Conservation (phyloP, 1,140 invertebrate species). For the Drosophila ohnishii region DNA sequence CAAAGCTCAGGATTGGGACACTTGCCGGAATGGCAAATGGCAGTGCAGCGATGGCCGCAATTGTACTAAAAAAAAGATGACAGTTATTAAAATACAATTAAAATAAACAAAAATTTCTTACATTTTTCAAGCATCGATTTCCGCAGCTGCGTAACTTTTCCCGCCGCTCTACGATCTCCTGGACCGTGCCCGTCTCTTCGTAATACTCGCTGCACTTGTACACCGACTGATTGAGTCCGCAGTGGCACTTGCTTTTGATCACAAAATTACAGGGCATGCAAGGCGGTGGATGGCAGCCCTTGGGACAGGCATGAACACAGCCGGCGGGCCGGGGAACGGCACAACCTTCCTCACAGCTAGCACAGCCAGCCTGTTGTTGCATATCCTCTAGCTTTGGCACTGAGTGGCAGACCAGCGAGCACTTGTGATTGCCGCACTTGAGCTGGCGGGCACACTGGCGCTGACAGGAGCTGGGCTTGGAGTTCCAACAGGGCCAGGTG, state of each 20-base stretch:
- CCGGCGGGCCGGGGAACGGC: slow-evolving; percentile 87
- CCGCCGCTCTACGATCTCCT: slow-evolving; percentile 73
- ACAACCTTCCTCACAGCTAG: slow-evolving; percentile 89
- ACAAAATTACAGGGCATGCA: slow-evolving; percentile 89
- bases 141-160: slow-evolving; percentile 63
- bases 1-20: slow-evolving; percentile 89
- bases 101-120: slow-evolving; percentile 82
- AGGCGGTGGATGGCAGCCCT: slow-evolving; percentile 89
- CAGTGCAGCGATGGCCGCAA: slow-evolving; percentile 90
- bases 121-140: slow-evolving; percentile 94
- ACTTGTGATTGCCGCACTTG: slow-evolving; percentile 91
- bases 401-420: slow-evolving; percentile 89
- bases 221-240: slow-evolving; percentile 89
- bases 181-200: slow-evolving; percentile 83
- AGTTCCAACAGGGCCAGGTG: slow-evolving; percentile 89
- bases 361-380: slow-evolving; percentile 85
- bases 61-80: slow-evolving; percentile 84
- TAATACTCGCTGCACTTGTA: slow-evolving; percentile 88
- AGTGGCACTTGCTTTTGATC: slow-evolving; percentile 91
- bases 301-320: slow-evolving; percentile 91
- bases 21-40: slow-evolving; percentile 89
- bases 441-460: slow-evolving; percentile 81
- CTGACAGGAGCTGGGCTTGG: slow-evolving; percentile 89
- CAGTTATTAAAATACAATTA: not conserved
- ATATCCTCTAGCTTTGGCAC: slow-evolving; percentile 82